phyloP scores from a whole-genome alignment of 2,113 vertebrate species.

The Cercocebus atys region DNA sequence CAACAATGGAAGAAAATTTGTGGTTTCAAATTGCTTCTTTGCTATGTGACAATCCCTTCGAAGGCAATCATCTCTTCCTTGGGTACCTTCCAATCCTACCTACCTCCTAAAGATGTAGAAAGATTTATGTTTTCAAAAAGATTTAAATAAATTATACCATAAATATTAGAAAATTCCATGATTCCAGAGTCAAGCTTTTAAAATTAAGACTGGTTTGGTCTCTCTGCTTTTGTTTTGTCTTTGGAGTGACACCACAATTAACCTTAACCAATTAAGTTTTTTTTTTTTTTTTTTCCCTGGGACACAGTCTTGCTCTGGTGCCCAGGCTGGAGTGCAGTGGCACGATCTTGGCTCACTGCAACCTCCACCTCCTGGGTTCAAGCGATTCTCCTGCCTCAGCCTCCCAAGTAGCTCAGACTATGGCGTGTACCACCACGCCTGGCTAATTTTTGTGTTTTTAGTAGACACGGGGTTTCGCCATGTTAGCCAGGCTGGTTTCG shows the following conservation, averaged over 20 bases:
- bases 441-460: too few relatives aligned
- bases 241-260: neutral
- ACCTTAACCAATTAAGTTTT: too few relatives aligned
- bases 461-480: too few relatives aligned
- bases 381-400: too few relatives aligned
- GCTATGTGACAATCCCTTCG: neutral
- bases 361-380: too few relatives aligned
- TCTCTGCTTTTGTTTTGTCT: neutral
- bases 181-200: neutral
- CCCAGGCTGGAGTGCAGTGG: too few relatives aligned
- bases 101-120: neutral
- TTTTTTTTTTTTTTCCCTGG: too few relatives aligned
- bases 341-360: too few relatives aligned
- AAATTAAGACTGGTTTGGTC: neutral
- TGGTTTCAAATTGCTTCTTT: neutral
- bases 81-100: neutral
- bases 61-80: neutral
- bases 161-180: constrained; percentile 27
- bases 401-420: too few relatives aligned
- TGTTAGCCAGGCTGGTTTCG: too few relatives aligned
- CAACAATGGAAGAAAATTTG: neutral
- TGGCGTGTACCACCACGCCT: too few relatives aligned
- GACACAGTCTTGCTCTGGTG: too few relatives aligned
- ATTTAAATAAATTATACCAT: neutral
- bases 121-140: neutral